These are phyloP conservation scores for Aporophyla lueneburgensis DNA, from an alignment of 2,888 invertebrate species.

Conservation along the genomic window DNA sequence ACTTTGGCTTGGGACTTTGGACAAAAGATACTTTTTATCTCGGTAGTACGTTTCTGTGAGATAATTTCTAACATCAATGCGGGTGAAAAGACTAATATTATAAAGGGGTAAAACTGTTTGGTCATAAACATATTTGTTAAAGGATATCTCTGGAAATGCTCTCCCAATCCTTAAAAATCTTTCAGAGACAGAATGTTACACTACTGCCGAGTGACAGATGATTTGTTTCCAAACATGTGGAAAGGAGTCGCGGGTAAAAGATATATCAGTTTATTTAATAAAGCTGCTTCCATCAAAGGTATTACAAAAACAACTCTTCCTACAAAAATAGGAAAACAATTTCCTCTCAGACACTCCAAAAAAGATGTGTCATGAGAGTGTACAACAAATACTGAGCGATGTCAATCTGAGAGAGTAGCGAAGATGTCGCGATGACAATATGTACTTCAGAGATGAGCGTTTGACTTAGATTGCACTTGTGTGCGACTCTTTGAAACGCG, in stretches of 20 bases:
- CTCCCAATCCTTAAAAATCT: not conserved
- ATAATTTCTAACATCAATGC: no score
- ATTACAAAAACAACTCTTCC: not conserved
- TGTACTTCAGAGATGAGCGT: constrained; percentile 54
- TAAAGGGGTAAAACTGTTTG: not conserved
- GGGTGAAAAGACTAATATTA: not conserved
- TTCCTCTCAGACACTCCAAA: not conserved
- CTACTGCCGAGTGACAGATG: not conserved
- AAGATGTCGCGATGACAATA: constrained; percentile 51
- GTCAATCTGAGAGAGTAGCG: constrained; percentile 63
- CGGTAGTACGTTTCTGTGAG: no score
- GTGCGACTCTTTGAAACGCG: constrained; percentile 5
- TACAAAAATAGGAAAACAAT: constrained; percentile 3
- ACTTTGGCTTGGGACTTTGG: no score
- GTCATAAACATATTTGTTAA: not conserved
- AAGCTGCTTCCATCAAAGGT: not conserved
- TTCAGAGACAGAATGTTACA: not conserved
- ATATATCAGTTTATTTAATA: not conserved
- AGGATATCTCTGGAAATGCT: no score
- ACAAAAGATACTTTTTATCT: no score
- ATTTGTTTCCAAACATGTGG: not conserved
- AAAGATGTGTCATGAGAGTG: constrained; percentile 44
- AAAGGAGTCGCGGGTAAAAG: not conserved
- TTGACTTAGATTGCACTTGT: constrained; percentile 53
- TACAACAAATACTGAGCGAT: constrained; percentile 58